Evolutionary conservation across 2,797 vertebrate genomes (phyloP).

Genomic region (Crypturellus tataupa): DNA sequence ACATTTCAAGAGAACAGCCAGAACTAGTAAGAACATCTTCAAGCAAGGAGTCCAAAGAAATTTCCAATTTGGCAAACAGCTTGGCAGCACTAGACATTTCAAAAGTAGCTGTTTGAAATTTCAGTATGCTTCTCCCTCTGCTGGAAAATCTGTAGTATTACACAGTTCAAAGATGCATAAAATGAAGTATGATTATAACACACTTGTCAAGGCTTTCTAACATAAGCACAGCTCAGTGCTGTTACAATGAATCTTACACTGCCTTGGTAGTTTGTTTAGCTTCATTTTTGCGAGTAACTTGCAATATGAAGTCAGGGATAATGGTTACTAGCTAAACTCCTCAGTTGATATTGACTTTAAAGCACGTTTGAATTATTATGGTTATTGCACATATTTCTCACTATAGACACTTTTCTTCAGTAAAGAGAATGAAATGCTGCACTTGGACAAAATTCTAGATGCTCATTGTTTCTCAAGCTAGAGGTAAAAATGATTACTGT

Average conservation of each 20-base stretch:
- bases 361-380: neutral
- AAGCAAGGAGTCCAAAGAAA: neutral
- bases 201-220: constrained; percentile 9
- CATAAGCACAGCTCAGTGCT: neutral
- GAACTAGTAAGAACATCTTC: neutral
- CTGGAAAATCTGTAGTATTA: constrained; percentile 30
- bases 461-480: neutral
- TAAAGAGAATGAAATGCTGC: neutral
- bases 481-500: neutral
- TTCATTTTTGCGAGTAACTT: constrained; percentile 7
- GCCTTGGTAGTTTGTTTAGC: neutral
- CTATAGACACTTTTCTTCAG: neutral
- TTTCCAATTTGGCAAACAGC: neutral
- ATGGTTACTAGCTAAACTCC: neutral
- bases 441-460: neutral
- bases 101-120: neutral
- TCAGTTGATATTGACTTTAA: neutral
- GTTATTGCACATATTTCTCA: neutral
- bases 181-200: neutral
- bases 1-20: neutral
- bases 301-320: neutral
- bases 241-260: constrained; percentile 21
- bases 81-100: neutral
- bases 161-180: neutral
- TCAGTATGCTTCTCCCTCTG: constrained; percentile 54